Evolutionary conservation across 2,888 invertebrate species (phyloP), one percentile per base, ranked within the genome.

Genomic region (Charanyca ferruginea): DNA sequence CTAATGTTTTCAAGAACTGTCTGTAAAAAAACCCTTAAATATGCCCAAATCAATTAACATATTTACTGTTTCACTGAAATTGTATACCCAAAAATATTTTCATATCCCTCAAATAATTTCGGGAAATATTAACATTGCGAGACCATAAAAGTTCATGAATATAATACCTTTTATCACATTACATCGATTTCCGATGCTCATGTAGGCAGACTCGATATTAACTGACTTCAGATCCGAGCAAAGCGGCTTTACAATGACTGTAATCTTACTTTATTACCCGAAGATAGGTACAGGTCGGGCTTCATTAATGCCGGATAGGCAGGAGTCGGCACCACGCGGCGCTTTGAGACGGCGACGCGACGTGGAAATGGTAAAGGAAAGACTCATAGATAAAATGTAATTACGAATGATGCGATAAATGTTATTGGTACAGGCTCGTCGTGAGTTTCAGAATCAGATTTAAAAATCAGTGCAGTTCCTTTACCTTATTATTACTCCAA

Each of bases 241-340:
- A 74, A 78, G 83, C 79, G 83, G 81, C 85, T 83, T 81, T 83
- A 87, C 86, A 87, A 87, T 86, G 88, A 84, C 86, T 83, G 77
- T 91, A 90, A 91, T 91, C 90, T 88, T 82, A 85, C 86, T 88
- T 91, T 90, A 90, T 90, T 89, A 87, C 89, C 77, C 77, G 72
- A 78, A 81, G 87, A 83, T 83, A 83, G 79, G 78, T 71, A 51
- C 20, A 73, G 60, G 81, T 79, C 74, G 71, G 88, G 87, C 87
- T 90, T 91, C 90, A 88, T 91, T 91, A 91, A 89, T 89, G 86
- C 82, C 70, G 77, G 79, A 80, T 79, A 64, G 69, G 47, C 25
- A 45, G 32, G 38, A 69, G n/a, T n/a, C n/a, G n/a, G 25, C 22
- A 25, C 25, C 42, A 8, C 28, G 38, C 49, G 4, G 22, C 41